Evolutionary conservation across 2,797 vertebrate species (phyloP).

Genomic region (Falco naumanni): DNA sequence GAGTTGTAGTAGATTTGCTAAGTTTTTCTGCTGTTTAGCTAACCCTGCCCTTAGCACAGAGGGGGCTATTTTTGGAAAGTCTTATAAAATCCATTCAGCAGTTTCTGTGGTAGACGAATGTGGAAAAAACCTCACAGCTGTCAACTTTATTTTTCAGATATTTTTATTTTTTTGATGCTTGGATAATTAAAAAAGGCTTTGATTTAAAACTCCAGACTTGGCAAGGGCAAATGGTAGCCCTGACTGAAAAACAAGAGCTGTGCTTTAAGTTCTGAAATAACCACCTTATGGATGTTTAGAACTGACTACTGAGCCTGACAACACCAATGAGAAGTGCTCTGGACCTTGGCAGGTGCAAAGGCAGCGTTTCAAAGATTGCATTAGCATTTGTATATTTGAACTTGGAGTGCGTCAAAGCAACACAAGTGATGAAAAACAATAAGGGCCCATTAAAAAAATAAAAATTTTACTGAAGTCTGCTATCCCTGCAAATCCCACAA

Average conservation of each 20-base stretch:
- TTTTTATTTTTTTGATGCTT: not conserved
- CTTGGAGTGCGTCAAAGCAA: not conserved
- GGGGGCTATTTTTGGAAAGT: conserved; percentile 64
- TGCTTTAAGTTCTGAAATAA: not conserved
- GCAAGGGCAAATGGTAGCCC: not conserved
- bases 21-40: conserved; percentile 54
- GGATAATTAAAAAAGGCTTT: conserved; percentile 52
- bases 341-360: not conserved
- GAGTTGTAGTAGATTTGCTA: conserved; percentile 34
- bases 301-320: not conserved
- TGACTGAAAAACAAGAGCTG: not conserved
- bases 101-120: conserved; percentile 49
- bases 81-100: conserved; percentile 60
- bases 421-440: rapidly evolving
- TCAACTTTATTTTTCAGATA: conserved; percentile 50
- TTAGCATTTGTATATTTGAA: not conserved
- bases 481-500: not conserved
- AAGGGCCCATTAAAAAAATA: not conserved
- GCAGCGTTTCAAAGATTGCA: not conserved
- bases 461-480: not conserved
- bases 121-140: conserved; percentile 66
- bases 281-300: not conserved
- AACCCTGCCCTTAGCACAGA: not conserved
- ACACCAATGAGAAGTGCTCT: not conserved
- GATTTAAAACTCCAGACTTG: conserved; percentile 45